Conservation (phyloP, 1,140 invertebrate genomes). For the Steinernema feltiae region DNA sequence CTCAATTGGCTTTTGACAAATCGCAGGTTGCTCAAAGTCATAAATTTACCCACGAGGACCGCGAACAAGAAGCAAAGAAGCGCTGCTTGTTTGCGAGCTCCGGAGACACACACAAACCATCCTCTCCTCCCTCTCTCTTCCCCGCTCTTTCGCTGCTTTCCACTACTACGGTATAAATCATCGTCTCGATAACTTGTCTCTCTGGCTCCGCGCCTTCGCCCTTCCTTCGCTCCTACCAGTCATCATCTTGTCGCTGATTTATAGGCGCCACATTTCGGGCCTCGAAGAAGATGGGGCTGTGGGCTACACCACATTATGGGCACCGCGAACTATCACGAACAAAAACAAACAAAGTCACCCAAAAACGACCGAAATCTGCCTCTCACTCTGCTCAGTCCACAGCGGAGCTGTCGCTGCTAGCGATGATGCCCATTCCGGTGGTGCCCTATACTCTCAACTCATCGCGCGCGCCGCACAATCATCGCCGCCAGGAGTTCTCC, state of each 20-base stretch:
- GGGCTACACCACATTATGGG: not conserved
- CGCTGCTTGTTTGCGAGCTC: not conserved
- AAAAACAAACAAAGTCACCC: not conserved
- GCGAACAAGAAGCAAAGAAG: not conserved
- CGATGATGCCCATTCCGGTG: too few relatives aligned
- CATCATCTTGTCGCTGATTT: conserved; percentile 11
- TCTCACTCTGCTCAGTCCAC: too few relatives aligned
- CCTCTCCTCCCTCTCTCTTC: not conserved
- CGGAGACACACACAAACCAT: not conserved
- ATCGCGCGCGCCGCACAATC: too few relatives aligned
- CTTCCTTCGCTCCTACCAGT: not conserved
- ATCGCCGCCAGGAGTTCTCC: not conserved
- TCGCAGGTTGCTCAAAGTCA: conserved; percentile 4
- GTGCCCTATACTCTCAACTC: too few relatives aligned
- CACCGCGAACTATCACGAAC: not conserved
- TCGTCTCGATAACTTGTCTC: conserved; percentile 15
- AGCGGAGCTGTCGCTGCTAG: too few relatives aligned
- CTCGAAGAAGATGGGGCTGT: not conserved
- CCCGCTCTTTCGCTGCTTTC: too few relatives aligned
- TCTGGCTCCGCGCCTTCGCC: conserved; percentile 3
- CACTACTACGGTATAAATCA: conserved; percentile 13
- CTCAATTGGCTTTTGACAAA: conserved; percentile 11
- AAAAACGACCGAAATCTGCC: too few relatives aligned
- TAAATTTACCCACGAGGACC: not conserved
- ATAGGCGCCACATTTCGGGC: not conserved